Conservation (phyloP, 2,113 vertebrate species). For the Regulus satrapa region DNA sequence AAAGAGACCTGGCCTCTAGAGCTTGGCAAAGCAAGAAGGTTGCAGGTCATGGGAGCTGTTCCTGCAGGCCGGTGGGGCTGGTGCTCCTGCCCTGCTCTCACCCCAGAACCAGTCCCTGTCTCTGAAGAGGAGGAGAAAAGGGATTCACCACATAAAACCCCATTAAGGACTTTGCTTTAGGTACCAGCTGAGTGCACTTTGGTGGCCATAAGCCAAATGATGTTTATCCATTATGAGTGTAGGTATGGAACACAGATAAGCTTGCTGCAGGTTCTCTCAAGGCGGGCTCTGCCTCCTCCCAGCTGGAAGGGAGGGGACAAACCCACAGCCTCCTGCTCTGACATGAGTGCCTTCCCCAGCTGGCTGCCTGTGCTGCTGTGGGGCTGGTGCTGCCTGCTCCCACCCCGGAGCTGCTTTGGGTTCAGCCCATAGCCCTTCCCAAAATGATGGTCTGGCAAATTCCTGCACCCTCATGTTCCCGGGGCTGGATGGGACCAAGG, state of each 20-base stretch:
- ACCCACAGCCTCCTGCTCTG: not conserved
- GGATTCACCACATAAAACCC: not conserved
- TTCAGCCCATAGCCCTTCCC: not conserved
- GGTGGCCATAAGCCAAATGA: not conserved
- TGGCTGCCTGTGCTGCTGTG: not conserved
- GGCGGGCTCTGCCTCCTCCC: not conserved
- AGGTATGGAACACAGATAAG: fast-evolving
- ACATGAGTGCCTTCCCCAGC: not conserved
- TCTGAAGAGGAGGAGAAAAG: not conserved
- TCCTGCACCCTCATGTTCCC: fast-evolving
- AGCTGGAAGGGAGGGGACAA: not conserved
- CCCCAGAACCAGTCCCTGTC: not conserved
- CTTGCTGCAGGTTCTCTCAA: not conserved
- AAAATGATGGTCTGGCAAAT: not conserved
- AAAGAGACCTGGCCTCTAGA: not conserved
- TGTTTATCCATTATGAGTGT: no score
- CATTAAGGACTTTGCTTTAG: not conserved
- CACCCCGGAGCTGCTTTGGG: fast-evolving
- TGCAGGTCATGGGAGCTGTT: not conserved
- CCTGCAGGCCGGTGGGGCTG: not conserved
- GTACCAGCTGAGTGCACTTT: not conserved
- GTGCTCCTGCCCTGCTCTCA: not conserved
- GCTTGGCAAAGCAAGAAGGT: not conserved
- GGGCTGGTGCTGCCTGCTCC: not conserved
- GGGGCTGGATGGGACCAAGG: not conserved